Conservation (phyloP, 2,888 invertebrate species). For the Andrena minutula region DNA sequence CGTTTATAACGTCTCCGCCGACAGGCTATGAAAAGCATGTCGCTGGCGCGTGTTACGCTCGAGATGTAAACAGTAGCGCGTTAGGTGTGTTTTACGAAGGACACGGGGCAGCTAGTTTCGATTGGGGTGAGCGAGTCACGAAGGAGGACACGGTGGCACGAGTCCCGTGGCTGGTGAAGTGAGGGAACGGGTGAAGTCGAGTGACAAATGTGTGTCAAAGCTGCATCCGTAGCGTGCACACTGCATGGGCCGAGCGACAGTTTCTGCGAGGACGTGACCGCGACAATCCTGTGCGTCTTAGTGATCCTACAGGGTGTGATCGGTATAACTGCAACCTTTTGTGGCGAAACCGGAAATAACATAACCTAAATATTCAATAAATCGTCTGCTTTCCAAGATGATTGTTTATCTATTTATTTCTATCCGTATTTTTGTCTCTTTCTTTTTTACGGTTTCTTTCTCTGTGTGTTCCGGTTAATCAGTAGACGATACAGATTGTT, state of each 20-base stretch:
- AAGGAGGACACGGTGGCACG: constrained; percentile 36
- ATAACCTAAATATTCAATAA: too few species aligned
- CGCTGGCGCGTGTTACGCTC: not conserved
- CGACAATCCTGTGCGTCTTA: not conserved
- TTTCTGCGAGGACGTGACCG: not conserved
- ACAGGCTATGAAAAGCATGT: not conserved
- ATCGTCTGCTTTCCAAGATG: too few species aligned
- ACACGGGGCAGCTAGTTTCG: not conserved
- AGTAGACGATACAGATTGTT: too few species aligned
- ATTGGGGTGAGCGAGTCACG: constrained; percentile 24
- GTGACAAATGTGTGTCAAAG: constrained; percentile 20
- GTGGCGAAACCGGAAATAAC: too few species aligned
- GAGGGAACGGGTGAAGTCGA: constrained; percentile 1
- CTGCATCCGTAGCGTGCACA: not conserved
- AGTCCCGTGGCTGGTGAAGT: not conserved
- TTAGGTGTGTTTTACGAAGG: not conserved
- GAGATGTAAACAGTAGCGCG: not conserved
- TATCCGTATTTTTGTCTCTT: too few species aligned
- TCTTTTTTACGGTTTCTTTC: too few species aligned
- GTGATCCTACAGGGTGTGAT: too few species aligned
- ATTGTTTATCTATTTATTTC: too few species aligned
- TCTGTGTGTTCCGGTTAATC: too few species aligned
- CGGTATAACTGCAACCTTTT: too few species aligned
- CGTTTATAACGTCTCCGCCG: too few species aligned
- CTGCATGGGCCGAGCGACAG: not conserved